These are phyloP conservation scores for Ceryle rudis DNA, from an alignment of 2,797 vertebrate genomes.

Conservation along the genomic window DNA sequence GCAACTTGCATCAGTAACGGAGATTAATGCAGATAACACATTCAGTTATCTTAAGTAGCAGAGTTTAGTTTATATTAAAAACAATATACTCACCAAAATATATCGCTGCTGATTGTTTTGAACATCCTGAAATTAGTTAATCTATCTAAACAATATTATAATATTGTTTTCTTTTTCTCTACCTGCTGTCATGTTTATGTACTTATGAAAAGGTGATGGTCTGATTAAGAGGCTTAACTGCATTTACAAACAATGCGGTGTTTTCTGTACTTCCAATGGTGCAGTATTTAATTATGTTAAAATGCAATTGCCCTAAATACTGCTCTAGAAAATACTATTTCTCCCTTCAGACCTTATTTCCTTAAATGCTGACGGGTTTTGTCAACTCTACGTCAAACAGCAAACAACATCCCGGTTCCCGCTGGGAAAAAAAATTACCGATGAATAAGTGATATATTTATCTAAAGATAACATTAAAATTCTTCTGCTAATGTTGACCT, in stretches of 20 bases:
- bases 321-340: not conserved
- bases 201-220: not conserved
- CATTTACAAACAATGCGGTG: not conserved
- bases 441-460: not conserved
- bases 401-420: not conserved
- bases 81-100: not conserved
- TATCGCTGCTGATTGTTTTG: not conserved
- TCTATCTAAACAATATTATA: not conserved
- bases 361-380: not conserved
- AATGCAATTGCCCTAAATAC: slow-evolving; percentile 22
- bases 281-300: slow-evolving; percentile 14
- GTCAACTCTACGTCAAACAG: not conserved
- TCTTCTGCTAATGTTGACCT: not conserved
- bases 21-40: not conserved
- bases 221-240: not conserved
- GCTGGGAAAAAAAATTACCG: not conserved
- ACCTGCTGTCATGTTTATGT: not conserved
- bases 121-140: not conserved
- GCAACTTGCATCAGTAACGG: not conserved
- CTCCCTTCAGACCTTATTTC: slow-evolving; percentile 9
- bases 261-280: not conserved
- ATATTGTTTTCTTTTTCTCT: not conserved
- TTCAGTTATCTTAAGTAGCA: not conserved
- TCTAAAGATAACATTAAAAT: not conserved
- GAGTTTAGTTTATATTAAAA: not conserved